Evolutionary conservation across 2,113 vertebrate genomes (phyloP).

Genomic region (Stictonetta naevosa): DNA sequence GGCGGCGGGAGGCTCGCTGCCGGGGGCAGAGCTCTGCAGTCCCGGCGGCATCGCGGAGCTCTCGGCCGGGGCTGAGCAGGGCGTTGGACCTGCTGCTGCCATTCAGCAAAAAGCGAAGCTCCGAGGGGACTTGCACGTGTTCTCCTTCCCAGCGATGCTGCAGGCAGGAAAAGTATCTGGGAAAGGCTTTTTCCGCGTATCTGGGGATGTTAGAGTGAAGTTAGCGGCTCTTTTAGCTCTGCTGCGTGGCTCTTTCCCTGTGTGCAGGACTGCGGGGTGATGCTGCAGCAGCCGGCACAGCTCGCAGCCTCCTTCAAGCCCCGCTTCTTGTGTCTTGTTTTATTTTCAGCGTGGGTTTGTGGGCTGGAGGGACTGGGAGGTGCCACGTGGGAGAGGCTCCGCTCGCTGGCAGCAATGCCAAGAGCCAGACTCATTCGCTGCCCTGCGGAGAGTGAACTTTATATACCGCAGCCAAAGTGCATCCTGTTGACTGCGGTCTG

Average conservation of each 20-base stretch:
- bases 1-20: not conserved
- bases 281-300: not conserved
- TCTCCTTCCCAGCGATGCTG: not conserved
- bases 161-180: not conserved
- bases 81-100: not conserved
- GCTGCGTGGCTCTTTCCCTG: fast-evolving
- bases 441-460: not conserved
- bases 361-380: not conserved
- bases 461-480: fast-evolving
- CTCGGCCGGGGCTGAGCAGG: fast-evolving
- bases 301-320: fast-evolving
- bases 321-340: fast-evolving
- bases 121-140: fast-evolving
- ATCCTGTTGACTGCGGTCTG: not conserved
- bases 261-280: fast-evolving
- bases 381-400: not conserved
- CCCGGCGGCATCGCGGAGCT: not conserved
- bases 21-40: not conserved
- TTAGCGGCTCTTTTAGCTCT: not conserved
- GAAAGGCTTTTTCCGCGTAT: fast-evolving
- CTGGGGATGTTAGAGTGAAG: fast-evolving
- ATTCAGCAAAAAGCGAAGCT: fast-evolving
- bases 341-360: not conserved
- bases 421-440: not conserved
- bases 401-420: not conserved